Evolutionary conservation across 64 coral and sea anemone species (phyloP).

Genomic region (Montipora foliosa): DNA sequence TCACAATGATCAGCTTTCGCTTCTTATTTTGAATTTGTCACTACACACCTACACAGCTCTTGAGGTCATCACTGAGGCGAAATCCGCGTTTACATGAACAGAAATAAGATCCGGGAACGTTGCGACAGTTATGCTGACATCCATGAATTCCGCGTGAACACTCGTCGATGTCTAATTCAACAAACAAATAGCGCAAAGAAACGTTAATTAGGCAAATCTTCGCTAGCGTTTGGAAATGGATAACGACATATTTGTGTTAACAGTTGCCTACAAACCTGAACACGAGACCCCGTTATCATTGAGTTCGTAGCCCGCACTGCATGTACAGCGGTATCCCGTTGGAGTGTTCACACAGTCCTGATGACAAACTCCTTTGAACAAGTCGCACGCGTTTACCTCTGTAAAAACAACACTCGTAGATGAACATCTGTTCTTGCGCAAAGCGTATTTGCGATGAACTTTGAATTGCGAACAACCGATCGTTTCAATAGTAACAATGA

Average conservation of each 20-base stretch:
- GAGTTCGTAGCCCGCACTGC: conserved; percentile 76
- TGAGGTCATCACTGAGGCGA: conserved; percentile 80
- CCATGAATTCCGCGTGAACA: conserved; percentile 75
- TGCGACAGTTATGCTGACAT: conserved; percentile 82
- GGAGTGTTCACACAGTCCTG: conserved; percentile 91
- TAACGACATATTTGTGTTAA: no score
- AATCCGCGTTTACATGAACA: conserved; percentile 89
- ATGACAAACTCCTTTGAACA: conserved; percentile 92
- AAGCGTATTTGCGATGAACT: no score
- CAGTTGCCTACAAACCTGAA: conserved; percentile 46
- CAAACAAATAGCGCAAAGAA: not conserved
- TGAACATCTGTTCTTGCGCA: not conserved
- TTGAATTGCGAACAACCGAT: no score
- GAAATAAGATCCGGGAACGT: conserved; percentile 89
- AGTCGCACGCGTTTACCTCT: conserved; percentile 76
- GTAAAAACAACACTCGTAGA: conserved; percentile 3
- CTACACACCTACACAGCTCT: conserved; percentile 85
- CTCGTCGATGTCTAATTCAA: conserved; percentile 74
- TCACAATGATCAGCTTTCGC: no score
- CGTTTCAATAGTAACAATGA: no score
- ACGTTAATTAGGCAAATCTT: not conserved
- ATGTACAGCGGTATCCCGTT: conserved; percentile 91
- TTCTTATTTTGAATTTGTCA: not conserved
- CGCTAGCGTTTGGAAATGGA: not conserved
- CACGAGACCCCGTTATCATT: conserved; percentile 88